Base-by-base conservation (phyloP, 2,113 vertebrate genomes). In the Elephantulus edwardii region DNA sequence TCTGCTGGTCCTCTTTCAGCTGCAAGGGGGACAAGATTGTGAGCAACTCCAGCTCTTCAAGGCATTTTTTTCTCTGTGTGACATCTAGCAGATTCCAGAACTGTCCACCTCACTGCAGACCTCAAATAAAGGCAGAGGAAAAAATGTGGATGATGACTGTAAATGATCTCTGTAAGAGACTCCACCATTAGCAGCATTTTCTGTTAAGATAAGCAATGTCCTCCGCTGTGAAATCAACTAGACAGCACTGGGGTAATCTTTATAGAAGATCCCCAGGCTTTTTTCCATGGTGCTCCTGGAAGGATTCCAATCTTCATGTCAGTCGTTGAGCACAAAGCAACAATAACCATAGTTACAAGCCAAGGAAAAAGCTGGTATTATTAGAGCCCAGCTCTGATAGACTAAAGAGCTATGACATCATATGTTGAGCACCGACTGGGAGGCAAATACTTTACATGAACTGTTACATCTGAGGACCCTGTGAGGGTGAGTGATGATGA, bases 1-100 rank as follows among this genome's bases (percentile, higher is more conserved):
- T 99, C 97, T 99, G 99, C 93, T 99, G 99, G 96, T 99, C 99
- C 60, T 99, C 99, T 92, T 99, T 99, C 85, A 99, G 97, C 98
- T 99, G 96, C 0, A 4, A 76, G 86, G 28, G 12, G 58, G 16
- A 71, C n/a, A 93, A 0, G 42, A 42, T 70, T 0, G 12, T 76
- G 70, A 93, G 64, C 33, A 46, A 48, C 8, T 30, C 16, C 6
- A 1, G 62, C 7, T 30, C 8, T 11, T 38, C 68, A 38, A 17
- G 1, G 42, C 40, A 52, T 42, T 6, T 6, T 16, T 16, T 16
- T 30, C 7, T 24, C n/a, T 66, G 64, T 66, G 64, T 38, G 64
- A 8, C 6, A 20, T 68, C 17, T 2, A 38, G 35, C 3, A 20
- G 35, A 20, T 68, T 68, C n/a, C 24, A 10, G 48, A 20, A 2